A percentile compares a stretch with the other conserved stretches of the same genome.
phyloP scores from a whole-genome alignment of 2,797 vertebrate species.

The Eidolon dupreanum region DNA sequence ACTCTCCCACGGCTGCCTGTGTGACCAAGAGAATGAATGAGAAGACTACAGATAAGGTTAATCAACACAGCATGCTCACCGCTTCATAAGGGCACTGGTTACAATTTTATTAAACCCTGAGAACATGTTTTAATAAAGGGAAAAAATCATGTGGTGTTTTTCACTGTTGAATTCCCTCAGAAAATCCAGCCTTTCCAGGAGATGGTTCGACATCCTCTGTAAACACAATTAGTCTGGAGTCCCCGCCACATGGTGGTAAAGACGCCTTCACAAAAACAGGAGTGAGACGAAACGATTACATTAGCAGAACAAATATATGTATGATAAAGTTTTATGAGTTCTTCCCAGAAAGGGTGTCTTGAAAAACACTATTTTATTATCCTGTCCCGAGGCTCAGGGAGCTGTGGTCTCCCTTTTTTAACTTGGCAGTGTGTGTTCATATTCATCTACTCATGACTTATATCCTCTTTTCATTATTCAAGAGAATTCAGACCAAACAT shows the following conservation, averaged over 20 bases:
- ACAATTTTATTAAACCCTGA: constrained; percentile 63
- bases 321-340: constrained; percentile 78
- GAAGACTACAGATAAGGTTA: constrained; percentile 79
- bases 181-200: constrained; percentile 58
- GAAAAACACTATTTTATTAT: constrained; percentile 61
- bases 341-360: constrained; percentile 70
- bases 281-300: constrained; percentile 68
- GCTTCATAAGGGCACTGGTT: constrained; percentile 65
- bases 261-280: constrained; percentile 61
- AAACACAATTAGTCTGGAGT: constrained; percentile 69
- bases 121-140: constrained; percentile 58
- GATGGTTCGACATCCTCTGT: constrained; percentile 58
- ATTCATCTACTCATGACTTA: background rate
- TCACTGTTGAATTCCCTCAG: constrained; percentile 37
- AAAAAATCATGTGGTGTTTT: constrained; percentile 20
- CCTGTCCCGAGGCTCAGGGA: constrained; percentile 3
- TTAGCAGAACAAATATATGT: constrained; percentile 71
- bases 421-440: background rate
- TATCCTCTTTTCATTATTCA: background rate
- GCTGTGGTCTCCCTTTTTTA: background rate
- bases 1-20: constrained; percentile 79
- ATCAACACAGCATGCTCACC: constrained; percentile 68
- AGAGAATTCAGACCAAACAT: background rate
- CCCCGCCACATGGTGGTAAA: constrained; percentile 61
- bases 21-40: constrained; percentile 60